Evolutionary conservation across 2,888 invertebrate species (phyloP), one percentile per base, ranked within the genome.

Genomic region (Sinhomidia bicolor): DNA sequence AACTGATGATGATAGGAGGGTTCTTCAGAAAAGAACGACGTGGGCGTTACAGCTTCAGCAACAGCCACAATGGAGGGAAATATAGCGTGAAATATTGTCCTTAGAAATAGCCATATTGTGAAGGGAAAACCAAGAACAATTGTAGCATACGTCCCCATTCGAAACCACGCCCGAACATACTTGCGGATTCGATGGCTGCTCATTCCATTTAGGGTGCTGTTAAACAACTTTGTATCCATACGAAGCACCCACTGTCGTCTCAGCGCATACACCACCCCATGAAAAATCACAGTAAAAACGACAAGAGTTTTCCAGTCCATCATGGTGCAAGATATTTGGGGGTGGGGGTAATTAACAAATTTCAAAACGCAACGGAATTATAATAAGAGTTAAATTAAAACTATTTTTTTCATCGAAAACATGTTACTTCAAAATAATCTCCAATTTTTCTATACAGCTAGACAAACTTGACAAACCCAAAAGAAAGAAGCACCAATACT

Each of bases 261-360:
- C 62, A 88, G 86, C n/a, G 90, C 90, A 83, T 90, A 92, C 17
- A 92, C 90, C 41, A 91, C 85, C 9, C 89, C 91, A 84, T 92
- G 92, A 81, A 92, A 92, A 36, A 92, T 89, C 78, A 92, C 90
- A 80, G 92, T 92, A 85, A 92, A 92, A 36, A 91, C 92, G 78
- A 92, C 84, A 81, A 92, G 82, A 29, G 92, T 91, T 85, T 91
- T 92, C 92, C 91, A 92, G 88, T 92, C 92, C 92, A 92, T 92
- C 26, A 51, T 76, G 29, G 23, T 29, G 51, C 2, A 17, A 26
- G 7, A 29, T 17, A 14, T 32, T 65, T 32, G 10, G 26, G 2
- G 5, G 65, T 9, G 32, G n/a, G n/a, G n/a, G n/a, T n/a, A n/a
- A n/a, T 14, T 32, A 14, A 2, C 14, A 29, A 32, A 65, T 5